These are phyloP conservation scores for Nyctibius grandis DNA, from an alignment of 2,797 vertebrate species.

Conservation along the genomic window DNA sequence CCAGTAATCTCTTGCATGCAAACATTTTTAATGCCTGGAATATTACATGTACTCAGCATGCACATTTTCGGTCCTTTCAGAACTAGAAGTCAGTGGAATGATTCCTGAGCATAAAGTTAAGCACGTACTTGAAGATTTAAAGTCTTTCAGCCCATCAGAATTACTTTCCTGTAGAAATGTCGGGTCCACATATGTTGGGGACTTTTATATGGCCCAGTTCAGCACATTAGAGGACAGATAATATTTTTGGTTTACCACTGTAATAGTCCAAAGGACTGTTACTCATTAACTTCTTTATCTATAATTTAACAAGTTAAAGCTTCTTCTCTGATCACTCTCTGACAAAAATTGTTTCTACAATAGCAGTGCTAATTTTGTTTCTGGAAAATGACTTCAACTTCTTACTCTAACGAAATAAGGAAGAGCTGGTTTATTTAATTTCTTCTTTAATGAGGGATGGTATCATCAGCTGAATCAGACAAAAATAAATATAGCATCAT, in stretches of 20 bases:
- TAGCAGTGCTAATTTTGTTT: neutral
- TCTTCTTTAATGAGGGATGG: neutral
- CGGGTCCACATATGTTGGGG: neutral
- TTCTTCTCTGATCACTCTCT: neutral
- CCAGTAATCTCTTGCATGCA: neutral
- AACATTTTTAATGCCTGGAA: neutral
- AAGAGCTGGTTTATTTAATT: neutral
- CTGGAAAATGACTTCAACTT: neutral
- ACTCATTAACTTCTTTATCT: neutral
- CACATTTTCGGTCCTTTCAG: neutral
- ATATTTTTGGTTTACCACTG: neutral
- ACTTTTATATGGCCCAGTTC: neutral
- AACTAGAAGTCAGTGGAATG: neutral
- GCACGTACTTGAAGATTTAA: neutral
- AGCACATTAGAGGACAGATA: neutral
- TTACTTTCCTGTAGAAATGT: neutral
- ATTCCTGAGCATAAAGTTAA: neutral
- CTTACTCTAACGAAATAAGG: neutral
- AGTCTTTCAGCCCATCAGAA: neutral
- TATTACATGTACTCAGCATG: neutral
- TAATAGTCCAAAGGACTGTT: neutral
- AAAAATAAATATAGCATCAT: neutral
- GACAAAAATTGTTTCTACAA: neutral
- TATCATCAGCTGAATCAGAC: neutral
- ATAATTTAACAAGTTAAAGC: neutral